Percentiles rank a stretch among this genome's conserved stretches.
These are phyloP conservation scores for Eumaeus atala DNA, from an alignment of 1,140 invertebrate species.

Conservation along the genomic window DNA sequence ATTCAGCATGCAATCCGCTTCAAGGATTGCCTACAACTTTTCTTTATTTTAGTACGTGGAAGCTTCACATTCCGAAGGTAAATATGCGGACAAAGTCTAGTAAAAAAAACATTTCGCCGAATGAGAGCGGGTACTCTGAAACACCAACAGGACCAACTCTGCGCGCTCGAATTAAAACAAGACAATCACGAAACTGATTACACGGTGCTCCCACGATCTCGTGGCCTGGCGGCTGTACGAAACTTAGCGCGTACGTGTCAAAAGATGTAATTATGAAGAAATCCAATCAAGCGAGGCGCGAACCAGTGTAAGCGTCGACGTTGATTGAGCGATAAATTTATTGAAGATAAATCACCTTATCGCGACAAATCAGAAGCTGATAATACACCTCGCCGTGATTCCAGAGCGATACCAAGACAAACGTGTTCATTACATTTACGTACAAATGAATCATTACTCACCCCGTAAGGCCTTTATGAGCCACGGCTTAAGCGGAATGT, in stretches of 20 bases:
- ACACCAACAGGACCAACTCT: slow-evolving; percentile 32
- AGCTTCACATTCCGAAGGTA: too few species aligned
- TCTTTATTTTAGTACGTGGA: too few species aligned
- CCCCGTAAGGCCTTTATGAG: too few species aligned
- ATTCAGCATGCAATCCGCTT: too few species aligned
- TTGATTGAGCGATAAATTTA: slow-evolving; percentile 74
- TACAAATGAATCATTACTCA: slow-evolving; percentile 24
- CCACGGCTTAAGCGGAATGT: too few species aligned
- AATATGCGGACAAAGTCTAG: too few species aligned
- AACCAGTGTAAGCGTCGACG: slow-evolving; percentile 51
- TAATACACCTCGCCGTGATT: slow-evolving; percentile 40
- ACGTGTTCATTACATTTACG: slow-evolving; percentile 24
- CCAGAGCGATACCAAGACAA: slow-evolving; percentile 33
- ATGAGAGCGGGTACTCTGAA: background rate
- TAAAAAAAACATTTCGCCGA: background rate
- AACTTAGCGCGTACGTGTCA: slow-evolving; percentile 71
- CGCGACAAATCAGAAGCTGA: slow-evolving; percentile 66
- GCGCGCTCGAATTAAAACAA: slow-evolving; percentile 56
- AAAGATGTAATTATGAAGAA: slow-evolving; percentile 74
- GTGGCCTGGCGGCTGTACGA: slow-evolving; percentile 61
- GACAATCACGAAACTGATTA: slow-evolving; percentile 69
- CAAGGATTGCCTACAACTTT: too few species aligned
- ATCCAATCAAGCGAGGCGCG: slow-evolving; percentile 63
- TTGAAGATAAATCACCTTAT: slow-evolving; percentile 64
- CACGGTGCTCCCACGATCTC: slow-evolving; percentile 70